A percentile compares a stretch with the other conserved stretches of the same genome.
Conservation (phyloP, 2,888 invertebrate species). For the Sialis fuliginosa region DNA sequence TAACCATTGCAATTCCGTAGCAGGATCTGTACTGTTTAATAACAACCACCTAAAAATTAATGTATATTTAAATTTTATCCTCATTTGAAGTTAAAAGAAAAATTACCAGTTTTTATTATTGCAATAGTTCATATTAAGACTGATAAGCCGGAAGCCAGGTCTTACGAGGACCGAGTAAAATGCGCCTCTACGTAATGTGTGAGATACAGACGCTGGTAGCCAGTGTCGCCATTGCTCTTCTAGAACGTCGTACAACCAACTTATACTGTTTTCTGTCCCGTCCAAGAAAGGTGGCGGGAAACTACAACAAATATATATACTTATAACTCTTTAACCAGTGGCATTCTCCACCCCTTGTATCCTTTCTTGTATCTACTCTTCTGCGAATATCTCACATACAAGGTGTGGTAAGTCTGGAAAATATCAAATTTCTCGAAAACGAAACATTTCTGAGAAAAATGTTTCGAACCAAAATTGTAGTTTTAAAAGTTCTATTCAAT, state of each 20-base stretch:
- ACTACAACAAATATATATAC: conserved; percentile 27
- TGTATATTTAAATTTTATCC: background rate
- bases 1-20: conserved; percentile 88
- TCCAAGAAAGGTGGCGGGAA: conserved; percentile 78
- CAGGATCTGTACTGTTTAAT: conserved; percentile 90
- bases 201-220: conserved; percentile 75
- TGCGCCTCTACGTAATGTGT: conserved; percentile 71
- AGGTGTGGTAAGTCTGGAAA: no score
- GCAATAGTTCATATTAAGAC: conserved; percentile 93
- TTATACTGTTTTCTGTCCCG: conserved; percentile 61
- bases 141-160: conserved; percentile 79
- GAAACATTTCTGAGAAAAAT: no score
- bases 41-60: conserved; percentile 55
- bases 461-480: no score
- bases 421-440: no score
- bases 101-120: conserved; percentile 82
- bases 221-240: conserved; percentile 82
- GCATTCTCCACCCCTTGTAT: background rate
- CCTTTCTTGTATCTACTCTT: background rate
- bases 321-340: background rate
- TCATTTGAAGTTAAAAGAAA: no score
- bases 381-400: background rate
- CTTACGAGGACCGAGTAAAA: conserved; percentile 83
- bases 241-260: conserved; percentile 84
- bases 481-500: no score